Conservation (phyloP, 2,888 invertebrate genomes). For the Ptilodon capucinus region DNA sequence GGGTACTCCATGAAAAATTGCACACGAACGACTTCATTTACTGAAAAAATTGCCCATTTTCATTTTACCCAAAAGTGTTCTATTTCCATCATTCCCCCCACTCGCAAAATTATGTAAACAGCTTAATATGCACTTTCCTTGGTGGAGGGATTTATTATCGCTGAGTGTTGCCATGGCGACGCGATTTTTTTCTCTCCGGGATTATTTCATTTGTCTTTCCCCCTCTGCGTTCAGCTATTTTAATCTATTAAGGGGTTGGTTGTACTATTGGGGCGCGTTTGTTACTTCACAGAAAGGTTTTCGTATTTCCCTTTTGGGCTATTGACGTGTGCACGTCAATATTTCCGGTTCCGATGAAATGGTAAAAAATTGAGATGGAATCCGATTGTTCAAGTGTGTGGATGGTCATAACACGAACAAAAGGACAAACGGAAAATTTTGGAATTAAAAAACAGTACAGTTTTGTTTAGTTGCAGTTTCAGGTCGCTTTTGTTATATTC, state of each 20-base stretch:
- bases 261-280: not conserved
- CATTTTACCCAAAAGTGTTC: constrained; percentile 2
- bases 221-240: constrained; percentile 20
- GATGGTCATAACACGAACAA: too few species aligned
- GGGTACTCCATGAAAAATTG: not conserved
- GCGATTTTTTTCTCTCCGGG: constrained; percentile 15
- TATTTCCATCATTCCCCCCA: constrained; percentile 5
- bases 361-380: too few species aligned
- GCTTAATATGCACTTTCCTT: constrained; percentile 25
- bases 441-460: too few species aligned
- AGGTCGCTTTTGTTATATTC: too few species aligned
- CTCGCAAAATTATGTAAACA: constrained; percentile 24
- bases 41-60: not conserved
- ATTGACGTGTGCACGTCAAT: not conserved
- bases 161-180: constrained; percentile 16
- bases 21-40: not conserved
- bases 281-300: not conserved
- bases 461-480: too few species aligned
- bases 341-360: not conserved
- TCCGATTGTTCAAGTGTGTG: too few species aligned
- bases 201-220: constrained; percentile 23
- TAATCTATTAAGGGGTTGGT: constrained; percentile 24
- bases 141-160: constrained; percentile 21
- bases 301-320: not conserved
- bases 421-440: too few species aligned